Base-by-base conservation (phyloP, 2,113 vertebrate genomes). In the Triplophysa rosa region DNA sequence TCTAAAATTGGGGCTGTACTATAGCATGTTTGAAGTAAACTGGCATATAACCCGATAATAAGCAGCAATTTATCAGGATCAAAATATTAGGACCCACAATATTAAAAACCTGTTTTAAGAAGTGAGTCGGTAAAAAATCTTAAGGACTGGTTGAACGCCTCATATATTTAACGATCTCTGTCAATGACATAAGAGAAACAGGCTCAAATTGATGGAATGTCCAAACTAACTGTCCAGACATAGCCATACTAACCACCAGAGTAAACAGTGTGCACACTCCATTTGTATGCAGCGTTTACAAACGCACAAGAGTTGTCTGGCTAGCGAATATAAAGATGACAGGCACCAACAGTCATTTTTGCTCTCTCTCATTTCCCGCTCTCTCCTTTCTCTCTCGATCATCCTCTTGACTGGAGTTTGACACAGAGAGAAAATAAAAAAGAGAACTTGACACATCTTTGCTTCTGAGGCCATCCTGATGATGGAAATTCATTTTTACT, bases 211-310 rank as follows among this genome's bases (percentile, higher is more conserved):
- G 26, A 2, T 26, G 26, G 26, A 26, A 26, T 1, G 26, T 26
- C n/a, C n/a, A n/a, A n/a, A n/a, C n/a, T n/a, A n/a, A 5, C 67
- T 40, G 49, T 23, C 56, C 54, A 68, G 4, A 42, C n/a, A 42
- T 67, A 21, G 23, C 66, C 77, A 33, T 16, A 33, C 49, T 70
- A 33, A 69, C 45, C 23, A 56, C 64, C 10, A 23, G n/a, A 67
- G 58, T 37, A 37, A 63, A 52, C 12, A 49, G 7, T 8, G 47
- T 69, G 56, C 1, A 12, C 21, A 47, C 26, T 70, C 17, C 29
- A 80, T 72, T 62, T 72, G 68, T 65, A 72, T 72, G 54, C 78
- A 56, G 29, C 9, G 21, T 70, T 66, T 33, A 65, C n/a, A 65
- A 61, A 37, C 21, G 62, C 33, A 65, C 45, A 73, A 19, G 16